A percentile compares a stretch with the other conserved stretches of the same genome.
Conservation (phyloP, 2,113 vertebrate genomes). For the Channa maculata region DNA sequence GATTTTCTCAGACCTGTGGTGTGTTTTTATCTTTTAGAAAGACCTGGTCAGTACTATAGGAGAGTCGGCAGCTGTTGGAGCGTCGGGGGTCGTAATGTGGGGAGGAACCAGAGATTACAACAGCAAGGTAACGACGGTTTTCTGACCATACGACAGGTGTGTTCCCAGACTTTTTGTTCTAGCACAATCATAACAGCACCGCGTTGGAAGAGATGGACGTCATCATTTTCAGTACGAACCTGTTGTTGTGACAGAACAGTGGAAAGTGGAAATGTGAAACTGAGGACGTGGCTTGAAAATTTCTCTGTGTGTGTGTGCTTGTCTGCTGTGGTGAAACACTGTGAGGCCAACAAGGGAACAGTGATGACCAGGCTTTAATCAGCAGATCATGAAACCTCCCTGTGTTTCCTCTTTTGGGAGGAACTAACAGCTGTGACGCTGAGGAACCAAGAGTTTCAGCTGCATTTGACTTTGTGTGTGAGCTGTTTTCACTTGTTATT, state of each 20-base stretch:
- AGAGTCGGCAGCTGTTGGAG: constrained; percentile 92
- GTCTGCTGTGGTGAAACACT: too few relatives aligned
- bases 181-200: too few relatives aligned
- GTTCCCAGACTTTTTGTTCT: not conserved
- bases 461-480: too few relatives aligned
- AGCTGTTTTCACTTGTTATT: too few relatives aligned
- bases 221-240: too few relatives aligned
- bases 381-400: constrained; percentile 3
- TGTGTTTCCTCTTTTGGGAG: constrained; percentile 27
- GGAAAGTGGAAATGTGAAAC: too few relatives aligned
- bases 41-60: constrained; percentile 92
- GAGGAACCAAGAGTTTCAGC: too few relatives aligned
- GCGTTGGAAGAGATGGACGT: too few relatives aligned
- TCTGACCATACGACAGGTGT: not conserved
- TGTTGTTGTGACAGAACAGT: too few relatives aligned
- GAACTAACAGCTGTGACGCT: not conserved
- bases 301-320: too few relatives aligned
- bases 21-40: constrained; percentile 69
- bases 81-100: constrained; percentile 92
- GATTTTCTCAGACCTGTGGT: too few relatives aligned
- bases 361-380: constrained; percentile 15
- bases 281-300: too few relatives aligned
- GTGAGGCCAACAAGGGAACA: not conserved
- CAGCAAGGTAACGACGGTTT: constrained; percentile 79
- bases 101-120: constrained; percentile 86